Evolutionary conservation across 2,797 vertebrate species (phyloP).

Genomic region (Dendrocincla tyrannina): DNA sequence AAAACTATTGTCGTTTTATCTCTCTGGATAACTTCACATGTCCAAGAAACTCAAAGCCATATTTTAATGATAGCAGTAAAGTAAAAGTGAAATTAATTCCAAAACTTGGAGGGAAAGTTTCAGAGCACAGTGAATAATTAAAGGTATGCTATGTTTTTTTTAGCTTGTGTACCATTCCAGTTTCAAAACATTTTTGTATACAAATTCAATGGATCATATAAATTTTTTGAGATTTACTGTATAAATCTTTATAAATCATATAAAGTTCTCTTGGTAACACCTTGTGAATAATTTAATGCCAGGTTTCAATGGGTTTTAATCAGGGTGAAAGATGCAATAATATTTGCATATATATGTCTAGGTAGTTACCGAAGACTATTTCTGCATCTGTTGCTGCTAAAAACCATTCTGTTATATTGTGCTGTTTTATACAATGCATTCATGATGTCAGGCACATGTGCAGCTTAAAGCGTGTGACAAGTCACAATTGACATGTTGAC

Average conservation of each 20-base stretch:
- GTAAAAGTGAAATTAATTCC: neutral
- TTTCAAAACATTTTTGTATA: neutral
- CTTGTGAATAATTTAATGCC: neutral
- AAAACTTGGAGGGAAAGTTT: neutral
- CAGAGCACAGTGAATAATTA: neutral
- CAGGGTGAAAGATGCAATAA: neutral
- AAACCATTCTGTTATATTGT: neutral
- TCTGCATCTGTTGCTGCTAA: neutral
- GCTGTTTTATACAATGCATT: neutral
- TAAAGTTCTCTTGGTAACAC: neutral
- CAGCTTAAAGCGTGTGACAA: neutral
- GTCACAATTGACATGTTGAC: neutral
- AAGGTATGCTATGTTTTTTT: neutral
- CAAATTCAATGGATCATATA: neutral
- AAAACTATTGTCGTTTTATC: neutral
- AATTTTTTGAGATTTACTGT: neutral
- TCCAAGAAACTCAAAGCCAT: neutral
- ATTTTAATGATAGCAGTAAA: neutral
- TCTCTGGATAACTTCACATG: neutral
- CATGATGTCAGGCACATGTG: neutral
- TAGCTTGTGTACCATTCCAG: neutral
- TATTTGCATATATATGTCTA: neutral
- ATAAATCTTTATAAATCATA: neutral
- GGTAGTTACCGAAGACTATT: neutral
- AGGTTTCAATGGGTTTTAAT: neutral